Evolutionary conservation across 1,140 invertebrate species (phyloP), one percentile per base, ranked within the genome.

Genomic region (Anadara kagoshimensis): DNA sequence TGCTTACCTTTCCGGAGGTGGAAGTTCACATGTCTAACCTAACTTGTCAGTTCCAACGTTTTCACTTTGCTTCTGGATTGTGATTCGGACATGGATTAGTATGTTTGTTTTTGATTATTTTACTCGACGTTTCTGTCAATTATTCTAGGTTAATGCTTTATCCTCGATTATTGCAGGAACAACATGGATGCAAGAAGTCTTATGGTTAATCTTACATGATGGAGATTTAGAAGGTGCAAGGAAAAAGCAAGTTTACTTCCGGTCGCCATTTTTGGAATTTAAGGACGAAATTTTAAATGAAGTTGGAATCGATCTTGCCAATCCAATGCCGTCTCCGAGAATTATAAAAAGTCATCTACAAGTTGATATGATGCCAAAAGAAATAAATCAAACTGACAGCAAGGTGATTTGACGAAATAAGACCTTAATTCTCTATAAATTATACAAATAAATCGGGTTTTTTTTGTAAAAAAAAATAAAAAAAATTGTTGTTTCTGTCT

Each of bases 151-250:
- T 16, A 45, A 41, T 22, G 2, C n/a, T 29, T 0, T 16, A 1
- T 24, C 94, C 61, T 20, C 75, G 26, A 61, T 24, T 20, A 5
- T 73, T 71, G 7, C 57, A 87, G 95, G 95, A 41, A 96, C 95
- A 47, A 95, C 95, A 3, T 96, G 95, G 95, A 92, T 93, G 11
- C 95, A 96, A 87, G 95, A 97, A 90, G 94, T 97, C 92, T 91
- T 94, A 4, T 97, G 95, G 95, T 91, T 95, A 22, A 92, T 97
- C 41, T 93, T 92, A 7, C 93, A 96, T 83, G 79, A 84, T 63
- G 92, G 94, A 56, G 92, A 97, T 84, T 95, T 93, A 79, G 92
- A 94, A 82, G 91, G 91, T 1, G 94, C 95, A 0, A 92, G 93
- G 82, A 91, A 91, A 26, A 90, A 93, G n/a, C 84, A 79, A 47